Evolutionary conservation across 2,113 vertebrate species (phyloP).

Genomic region (Indicator indicator): DNA sequence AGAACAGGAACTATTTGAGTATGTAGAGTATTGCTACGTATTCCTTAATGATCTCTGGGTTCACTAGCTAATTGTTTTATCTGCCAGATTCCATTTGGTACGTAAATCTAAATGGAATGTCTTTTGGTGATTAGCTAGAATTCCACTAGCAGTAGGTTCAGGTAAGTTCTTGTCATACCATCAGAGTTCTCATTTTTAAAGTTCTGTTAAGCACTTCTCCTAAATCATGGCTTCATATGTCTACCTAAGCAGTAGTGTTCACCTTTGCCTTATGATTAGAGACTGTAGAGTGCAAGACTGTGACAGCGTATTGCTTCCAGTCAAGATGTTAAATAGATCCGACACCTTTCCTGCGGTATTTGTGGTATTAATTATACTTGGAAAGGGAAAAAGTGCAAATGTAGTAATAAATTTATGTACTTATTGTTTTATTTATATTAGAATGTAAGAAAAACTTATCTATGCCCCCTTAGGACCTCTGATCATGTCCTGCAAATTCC

Average conservation of each 20-base stretch:
- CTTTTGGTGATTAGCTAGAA: not conserved
- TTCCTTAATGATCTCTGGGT: slow-evolving; percentile 1
- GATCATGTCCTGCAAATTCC: not conserved
- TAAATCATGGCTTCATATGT: not conserved
- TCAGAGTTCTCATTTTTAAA: not conserved
- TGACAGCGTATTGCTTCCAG: not conserved
- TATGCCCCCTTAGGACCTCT: not conserved
- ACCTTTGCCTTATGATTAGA: not conserved
- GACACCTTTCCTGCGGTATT: not conserved
- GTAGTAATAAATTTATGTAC: not conserved
- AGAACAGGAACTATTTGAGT: not conserved
- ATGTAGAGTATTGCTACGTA: not conserved
- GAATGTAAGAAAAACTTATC: not conserved
- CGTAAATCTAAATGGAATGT: not conserved
- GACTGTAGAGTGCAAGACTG: not conserved
- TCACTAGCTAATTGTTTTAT: not conserved
- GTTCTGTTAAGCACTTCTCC: not conserved
- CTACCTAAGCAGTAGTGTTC: not conserved
- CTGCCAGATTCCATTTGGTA: not conserved
- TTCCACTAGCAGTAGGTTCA: not conserved
- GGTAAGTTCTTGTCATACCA: not conserved
- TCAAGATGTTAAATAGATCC: not conserved
- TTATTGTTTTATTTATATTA: not conserved
- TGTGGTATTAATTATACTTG: not conserved
- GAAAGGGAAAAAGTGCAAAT: not conserved